Evolutionary conservation across 2,797 vertebrate species (phyloP).

Genomic region (Linurgus olivaceus): DNA sequence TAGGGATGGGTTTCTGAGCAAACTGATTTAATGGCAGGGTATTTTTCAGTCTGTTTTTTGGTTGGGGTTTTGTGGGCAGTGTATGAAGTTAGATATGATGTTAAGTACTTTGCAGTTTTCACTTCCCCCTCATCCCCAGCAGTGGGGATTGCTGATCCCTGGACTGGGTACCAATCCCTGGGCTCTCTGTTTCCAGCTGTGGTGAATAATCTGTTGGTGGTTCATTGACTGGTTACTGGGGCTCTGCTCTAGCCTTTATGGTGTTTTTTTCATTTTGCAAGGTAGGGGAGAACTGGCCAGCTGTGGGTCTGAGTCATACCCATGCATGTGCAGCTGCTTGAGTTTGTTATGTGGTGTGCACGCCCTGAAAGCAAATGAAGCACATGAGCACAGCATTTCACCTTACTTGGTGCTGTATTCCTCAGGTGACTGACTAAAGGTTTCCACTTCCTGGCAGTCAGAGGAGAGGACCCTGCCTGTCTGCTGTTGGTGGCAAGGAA

Average conservation of each 20-base stretch:
- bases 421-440: background rate
- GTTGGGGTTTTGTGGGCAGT: background rate
- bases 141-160: background rate
- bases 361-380: background rate
- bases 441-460: background rate
- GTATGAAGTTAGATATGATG: background rate
- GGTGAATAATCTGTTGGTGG: background rate
- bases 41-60: background rate
- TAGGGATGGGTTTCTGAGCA: background rate
- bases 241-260: background rate
- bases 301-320: conserved; percentile 7
- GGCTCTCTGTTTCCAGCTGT: background rate
- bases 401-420: accelerated
- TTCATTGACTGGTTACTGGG: background rate
- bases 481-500: background rate
- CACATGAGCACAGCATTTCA: background rate
- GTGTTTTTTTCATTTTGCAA: background rate
- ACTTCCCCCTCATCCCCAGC: background rate
- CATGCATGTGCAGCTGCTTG: background rate
- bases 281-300: background rate
- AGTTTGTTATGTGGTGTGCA: background rate
- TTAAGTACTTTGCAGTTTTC: background rate
- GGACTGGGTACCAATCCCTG: background rate
- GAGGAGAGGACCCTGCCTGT: background rate
- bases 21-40: background rate